Evolutionary conservation across 2,113 vertebrate genomes (phyloP).

Genomic region (Zapornia atra): DNA sequence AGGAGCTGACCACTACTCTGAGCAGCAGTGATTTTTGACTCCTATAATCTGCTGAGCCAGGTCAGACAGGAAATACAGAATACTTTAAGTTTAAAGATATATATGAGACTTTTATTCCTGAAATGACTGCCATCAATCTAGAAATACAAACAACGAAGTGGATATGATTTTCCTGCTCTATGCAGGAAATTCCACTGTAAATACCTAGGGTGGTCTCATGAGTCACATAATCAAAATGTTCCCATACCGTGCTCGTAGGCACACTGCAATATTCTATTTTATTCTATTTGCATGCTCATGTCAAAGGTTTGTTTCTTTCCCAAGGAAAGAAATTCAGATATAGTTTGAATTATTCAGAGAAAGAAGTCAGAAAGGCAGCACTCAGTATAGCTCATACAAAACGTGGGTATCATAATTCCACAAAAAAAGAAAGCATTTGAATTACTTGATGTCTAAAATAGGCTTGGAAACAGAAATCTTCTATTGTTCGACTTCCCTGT

Average conservation of each 20-base stretch:
- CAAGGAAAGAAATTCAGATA: neutral
- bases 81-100: neutral
- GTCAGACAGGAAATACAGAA: neutral
- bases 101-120: neutral
- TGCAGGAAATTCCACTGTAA: neutral
- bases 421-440: neutral
- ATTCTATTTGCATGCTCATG: neutral
- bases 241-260: neutral
- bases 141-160: neutral
- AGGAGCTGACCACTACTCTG: neutral
- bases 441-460: neutral
- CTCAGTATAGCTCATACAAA: neutral
- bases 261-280: neutral
- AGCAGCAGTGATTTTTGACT: neutral
- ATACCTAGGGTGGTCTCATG: neutral
- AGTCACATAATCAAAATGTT: neutral
- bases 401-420: neutral
- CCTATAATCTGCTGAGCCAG: neutral
- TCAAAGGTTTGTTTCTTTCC: neutral
- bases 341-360: conserved; percentile 18
- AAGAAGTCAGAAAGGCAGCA: conserved; percentile 21
- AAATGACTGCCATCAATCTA: neutral
- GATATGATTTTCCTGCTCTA: neutral
- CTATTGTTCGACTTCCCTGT: neutral
- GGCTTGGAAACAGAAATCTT: neutral